Evolutionary conservation across 2,888 invertebrate species (phyloP).

Genomic region (Brachypterus glaber): DNA sequence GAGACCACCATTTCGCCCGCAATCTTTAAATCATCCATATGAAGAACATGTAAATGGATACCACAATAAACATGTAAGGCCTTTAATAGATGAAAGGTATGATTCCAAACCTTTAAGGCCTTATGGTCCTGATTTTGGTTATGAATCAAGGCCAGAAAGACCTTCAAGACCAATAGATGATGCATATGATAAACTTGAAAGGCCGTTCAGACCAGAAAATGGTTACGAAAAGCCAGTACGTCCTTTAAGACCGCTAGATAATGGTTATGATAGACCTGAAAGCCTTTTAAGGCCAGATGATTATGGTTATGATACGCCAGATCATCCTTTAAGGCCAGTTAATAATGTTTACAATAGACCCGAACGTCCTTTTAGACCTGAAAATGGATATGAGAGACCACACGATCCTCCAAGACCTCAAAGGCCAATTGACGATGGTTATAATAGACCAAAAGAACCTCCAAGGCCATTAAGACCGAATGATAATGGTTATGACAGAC

Average conservation of each 20-base stretch:
- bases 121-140: neutral
- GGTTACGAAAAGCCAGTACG: slow-evolving; percentile 12
- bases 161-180: slow-evolving; percentile 1
- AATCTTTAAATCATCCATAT: slow-evolving; percentile 18
- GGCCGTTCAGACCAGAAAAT: slow-evolving; percentile 10
- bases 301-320: slow-evolving; percentile 3
- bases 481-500: slow-evolving; percentile 10
- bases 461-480: slow-evolving; percentile 8
- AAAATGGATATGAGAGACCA: slow-evolving; percentile 3
- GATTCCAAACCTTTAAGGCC: slow-evolving; percentile 11
- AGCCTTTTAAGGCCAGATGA: slow-evolving; percentile 8
- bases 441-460: slow-evolving; percentile 10
- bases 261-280: slow-evolving; percentile 11
- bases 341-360: neutral
- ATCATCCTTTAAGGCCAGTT: slow-evolving; percentile 11
- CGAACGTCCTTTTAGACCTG: slow-evolving; percentile 6
- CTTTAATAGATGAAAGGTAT: slow-evolving; percentile 12
- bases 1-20: slow-evolving; percentile 20
- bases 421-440: slow-evolving; percentile 8
- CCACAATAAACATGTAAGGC: slow-evolving; percentile 8
- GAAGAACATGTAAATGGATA: slow-evolving; percentile 15
- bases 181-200: slow-evolving; percentile 6
- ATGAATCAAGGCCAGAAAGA: slow-evolving; percentile 14
- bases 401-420: slow-evolving; percentile 5
- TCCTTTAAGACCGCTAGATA: slow-evolving; percentile 7